A percentile compares a stretch with the other conserved stretches of the same genome.
Evolutionary conservation across 1,140 invertebrate genomes (phyloP).

Genomic region (Hermatobates lingyangjiaoensis): DNA sequence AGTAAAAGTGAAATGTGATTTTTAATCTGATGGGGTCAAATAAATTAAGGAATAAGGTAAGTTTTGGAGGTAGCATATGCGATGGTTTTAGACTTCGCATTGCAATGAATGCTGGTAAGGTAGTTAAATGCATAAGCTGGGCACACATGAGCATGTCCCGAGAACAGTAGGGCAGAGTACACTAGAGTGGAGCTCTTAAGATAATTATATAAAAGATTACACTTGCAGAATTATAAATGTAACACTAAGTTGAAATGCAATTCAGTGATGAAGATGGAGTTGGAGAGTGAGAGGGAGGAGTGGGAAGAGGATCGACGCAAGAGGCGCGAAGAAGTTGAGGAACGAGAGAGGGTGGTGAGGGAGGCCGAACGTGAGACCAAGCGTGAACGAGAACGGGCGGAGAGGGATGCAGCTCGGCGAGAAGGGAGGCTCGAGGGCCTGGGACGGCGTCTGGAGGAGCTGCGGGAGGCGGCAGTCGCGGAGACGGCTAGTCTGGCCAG

Average conservation of each 20-base stretch:
- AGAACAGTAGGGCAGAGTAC: no score
- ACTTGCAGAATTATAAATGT: background rate
- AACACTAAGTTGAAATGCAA: background rate
- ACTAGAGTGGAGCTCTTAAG: no score
- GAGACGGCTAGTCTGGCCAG: conserved; percentile 6
- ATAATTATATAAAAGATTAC: no score
- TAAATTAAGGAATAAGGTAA: background rate
- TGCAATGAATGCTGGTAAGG: background rate
- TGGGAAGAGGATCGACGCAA: conserved; percentile 3
- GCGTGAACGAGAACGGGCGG: background rate
- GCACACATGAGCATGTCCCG: background rate
- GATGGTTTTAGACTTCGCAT: background rate
- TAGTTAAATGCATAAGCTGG: background rate
- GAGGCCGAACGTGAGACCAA: conserved; percentile 2
- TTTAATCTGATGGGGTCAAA: no score
- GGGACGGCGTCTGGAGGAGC: background rate
- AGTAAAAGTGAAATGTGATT: no score
- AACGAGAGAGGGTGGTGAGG: conserved; percentile 3
- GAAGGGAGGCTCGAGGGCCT: conserved; percentile 1
- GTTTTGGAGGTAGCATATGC: background rate
- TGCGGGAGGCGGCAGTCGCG: conserved; percentile 8
- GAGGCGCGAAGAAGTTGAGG: conserved; percentile 3
- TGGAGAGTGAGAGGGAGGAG: background rate
- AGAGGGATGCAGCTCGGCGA: conserved; percentile 1
- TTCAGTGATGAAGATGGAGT: background rate